Evolutionary conservation across 2,888 invertebrate genomes (phyloP), one percentile per base, ranked within the genome.

Genomic region (Stenolophus ochropezus): DNA sequence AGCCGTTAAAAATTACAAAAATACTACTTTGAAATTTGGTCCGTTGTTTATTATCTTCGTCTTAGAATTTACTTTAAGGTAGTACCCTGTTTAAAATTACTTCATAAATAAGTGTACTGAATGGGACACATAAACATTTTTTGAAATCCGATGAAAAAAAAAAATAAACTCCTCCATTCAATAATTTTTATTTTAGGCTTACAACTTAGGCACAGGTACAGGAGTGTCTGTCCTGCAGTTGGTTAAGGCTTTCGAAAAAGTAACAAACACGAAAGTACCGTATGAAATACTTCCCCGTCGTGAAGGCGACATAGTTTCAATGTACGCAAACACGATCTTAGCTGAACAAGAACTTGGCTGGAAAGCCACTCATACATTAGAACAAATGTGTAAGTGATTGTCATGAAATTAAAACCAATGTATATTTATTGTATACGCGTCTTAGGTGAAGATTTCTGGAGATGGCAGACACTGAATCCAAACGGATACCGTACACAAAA

Each of bases 391-490:
- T 95, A 92, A 91, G 95, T 92, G 23, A 33, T 42, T 69, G 8
- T 42, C 8, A 42, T 33, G n/a, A n/a, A n/a, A n/a, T 53, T 11
- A 42, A 42, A 20, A 21, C 18, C 18, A 56, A 14, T n/a, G n/a
- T 21, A 20, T 56, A 20, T 20, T 6, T 21, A 56, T 56, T 56
- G 8, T 56, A 21, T 56, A 20, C 20, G 6, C 18, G 18, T 16
- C 18, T 51, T 88, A 96, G 96, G 96, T 89, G 93, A 93, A 84
- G 97, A 98, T 88, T 95, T 97, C 88, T 98, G 98, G 98, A 92
- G 95, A 87, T 98, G 98, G 98, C 97, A 98, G 90, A 95, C 94
- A 1, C 93, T 94, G 91, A 98, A 98, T 89, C 97, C 97, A 0
- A 92, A 95, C 86, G 98, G 98, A 21, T 97, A 95, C 87, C 91